These are phyloP conservation scores for Gobiocypris rarus DNA, from an alignment of 2,113 vertebrate genomes.

Conservation along the genomic window DNA sequence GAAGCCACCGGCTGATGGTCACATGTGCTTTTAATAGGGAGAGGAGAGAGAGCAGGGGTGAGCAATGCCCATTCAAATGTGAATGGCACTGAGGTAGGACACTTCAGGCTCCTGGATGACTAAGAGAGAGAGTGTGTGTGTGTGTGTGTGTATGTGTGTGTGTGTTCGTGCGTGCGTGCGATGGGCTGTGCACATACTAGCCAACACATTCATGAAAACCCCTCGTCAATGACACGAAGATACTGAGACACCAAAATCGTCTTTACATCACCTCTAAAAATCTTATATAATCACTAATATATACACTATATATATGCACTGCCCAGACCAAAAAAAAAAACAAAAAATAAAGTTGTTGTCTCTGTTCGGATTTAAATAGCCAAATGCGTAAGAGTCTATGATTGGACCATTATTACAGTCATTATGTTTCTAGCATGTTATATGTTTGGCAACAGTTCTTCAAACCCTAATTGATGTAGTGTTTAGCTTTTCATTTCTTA, in stretches of 20 bases:
- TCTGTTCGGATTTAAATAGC: too few relatives aligned
- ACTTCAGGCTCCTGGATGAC: slow-evolving; percentile 43
- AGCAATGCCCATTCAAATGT: slow-evolving; percentile 46
- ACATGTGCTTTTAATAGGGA: slow-evolving; percentile 46
- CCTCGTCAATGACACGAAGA: background rate
- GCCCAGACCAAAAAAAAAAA: too few relatives aligned
- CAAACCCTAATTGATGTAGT: too few relatives aligned
- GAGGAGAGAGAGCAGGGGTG: slow-evolving; percentile 22
- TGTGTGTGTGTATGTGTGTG: slow-evolving; percentile 17
- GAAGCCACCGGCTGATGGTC: background rate
- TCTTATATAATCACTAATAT: too few relatives aligned
- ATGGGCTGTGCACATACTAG: background rate
- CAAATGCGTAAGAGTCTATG: too few relatives aligned
- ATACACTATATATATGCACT: too few relatives aligned
- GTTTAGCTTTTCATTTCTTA: too few relatives aligned
- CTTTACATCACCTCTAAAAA: too few relatives aligned
- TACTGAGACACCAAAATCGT: background rate
- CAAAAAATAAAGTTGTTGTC: too few relatives aligned
- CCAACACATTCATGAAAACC: background rate
- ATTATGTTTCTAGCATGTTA: too few relatives aligned
- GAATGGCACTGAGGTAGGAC: slow-evolving; percentile 46
- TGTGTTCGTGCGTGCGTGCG: background rate
- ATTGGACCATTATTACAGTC: too few relatives aligned
- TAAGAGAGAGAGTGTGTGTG: background rate
- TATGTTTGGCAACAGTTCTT: too few relatives aligned